phyloP scores from a whole-genome alignment of 2,888 invertebrate species.

The Ceriagrion tenellum region DNA sequence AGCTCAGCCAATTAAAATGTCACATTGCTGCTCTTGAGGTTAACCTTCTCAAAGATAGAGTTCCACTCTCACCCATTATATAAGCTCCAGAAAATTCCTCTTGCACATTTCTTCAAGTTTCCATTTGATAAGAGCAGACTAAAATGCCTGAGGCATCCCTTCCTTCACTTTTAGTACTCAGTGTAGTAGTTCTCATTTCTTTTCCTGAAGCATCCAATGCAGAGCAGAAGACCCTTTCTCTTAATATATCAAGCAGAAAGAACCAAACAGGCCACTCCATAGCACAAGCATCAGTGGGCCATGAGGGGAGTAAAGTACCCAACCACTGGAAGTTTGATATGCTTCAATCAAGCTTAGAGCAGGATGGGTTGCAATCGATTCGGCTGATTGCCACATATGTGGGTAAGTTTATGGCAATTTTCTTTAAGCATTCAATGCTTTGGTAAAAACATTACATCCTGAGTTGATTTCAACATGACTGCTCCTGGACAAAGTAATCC shows the following conservation, averaged over 20 bases:
- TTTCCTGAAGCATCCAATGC: background rate
- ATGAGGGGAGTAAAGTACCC: background rate
- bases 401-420: background rate
- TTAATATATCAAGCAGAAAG: background rate
- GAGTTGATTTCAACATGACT: no score
- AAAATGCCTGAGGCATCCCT: background rate
- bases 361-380: background rate
- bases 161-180: background rate
- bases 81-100: background rate
- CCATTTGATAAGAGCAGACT: background rate
- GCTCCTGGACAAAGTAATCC: no score
- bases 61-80: background rate
- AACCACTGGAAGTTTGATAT: background rate
- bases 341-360: background rate
- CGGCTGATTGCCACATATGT: background rate
- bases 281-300: background rate
- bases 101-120: background rate
- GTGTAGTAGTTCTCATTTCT: background rate
- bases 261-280: conserved; percentile 42
- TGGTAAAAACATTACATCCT: no score
- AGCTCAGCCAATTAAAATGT: background rate
- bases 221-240: background rate
- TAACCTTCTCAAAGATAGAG: background rate
- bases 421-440: no score
- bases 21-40: background rate